phyloP scores from a whole-genome alignment of 2,797 vertebrate genomes.

The Microctenopoma steveboyesi region DNA sequence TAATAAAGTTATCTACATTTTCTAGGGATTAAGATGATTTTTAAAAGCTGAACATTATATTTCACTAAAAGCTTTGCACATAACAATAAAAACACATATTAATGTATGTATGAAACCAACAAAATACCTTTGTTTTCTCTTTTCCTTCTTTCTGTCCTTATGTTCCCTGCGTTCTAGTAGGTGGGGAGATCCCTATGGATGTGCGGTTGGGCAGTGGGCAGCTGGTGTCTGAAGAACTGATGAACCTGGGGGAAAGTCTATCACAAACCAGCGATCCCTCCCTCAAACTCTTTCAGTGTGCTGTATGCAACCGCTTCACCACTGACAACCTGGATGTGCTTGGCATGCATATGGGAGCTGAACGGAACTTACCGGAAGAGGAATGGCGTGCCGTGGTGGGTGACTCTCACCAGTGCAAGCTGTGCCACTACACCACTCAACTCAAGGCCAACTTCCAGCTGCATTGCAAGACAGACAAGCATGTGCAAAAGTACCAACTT shows the following conservation, averaged over 20 bases:
- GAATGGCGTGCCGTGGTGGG: constrained; percentile 97
- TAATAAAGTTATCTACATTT: constrained; percentile 1
- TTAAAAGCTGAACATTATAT: constrained; percentile 12
- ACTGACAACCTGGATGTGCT: constrained; percentile 98
- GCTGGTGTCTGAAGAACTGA: constrained; percentile 98
- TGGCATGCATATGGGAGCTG: constrained; percentile 96
- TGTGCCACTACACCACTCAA: constrained; percentile 98
- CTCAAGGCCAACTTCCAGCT: constrained; percentile 99
- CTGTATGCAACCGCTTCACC: constrained; percentile 98
- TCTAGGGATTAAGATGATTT: constrained; percentile 24
- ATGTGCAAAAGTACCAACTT: constrained; percentile 98
- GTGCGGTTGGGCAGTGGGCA: constrained; percentile 94
- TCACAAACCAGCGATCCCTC: constrained; percentile 97
- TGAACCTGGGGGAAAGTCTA: constrained; percentile 98
- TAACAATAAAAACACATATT: neutral
- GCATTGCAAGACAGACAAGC: constrained; percentile 99
- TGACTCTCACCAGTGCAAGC: constrained; percentile 97
- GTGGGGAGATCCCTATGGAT: constrained; percentile 96
- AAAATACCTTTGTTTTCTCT: constrained; percentile 21
- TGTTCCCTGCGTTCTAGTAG: constrained; percentile 80
- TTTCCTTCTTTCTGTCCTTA: neutral
- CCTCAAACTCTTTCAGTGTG: constrained; percentile 98
- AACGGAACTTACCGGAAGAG: constrained; percentile 94
- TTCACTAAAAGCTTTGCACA: constrained; percentile 15
- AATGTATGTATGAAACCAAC: constrained; percentile 2